Evolutionary conservation across 2,113 vertebrate species (phyloP), one percentile per base, ranked within the genome.

Genomic region (Malurus melanocephalus): DNA sequence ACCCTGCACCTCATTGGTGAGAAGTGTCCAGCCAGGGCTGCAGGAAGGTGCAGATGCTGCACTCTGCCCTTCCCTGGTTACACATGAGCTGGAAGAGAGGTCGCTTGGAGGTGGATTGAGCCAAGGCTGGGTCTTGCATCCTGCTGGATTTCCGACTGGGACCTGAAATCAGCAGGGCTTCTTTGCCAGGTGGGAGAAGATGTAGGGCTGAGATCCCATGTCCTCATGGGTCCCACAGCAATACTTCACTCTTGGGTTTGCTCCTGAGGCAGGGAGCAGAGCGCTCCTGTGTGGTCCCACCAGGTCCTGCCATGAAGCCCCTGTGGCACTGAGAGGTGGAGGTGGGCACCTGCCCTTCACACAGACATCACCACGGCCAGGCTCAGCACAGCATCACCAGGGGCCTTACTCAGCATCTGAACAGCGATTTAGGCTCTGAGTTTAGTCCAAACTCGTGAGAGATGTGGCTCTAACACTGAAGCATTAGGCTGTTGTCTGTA

Each of bases 1-100:
- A 6, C 0, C 0, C 48, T 16, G 49, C 42, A 12, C 40, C 73
- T 77, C 1, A 0, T 24, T 65, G 65, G 9, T 1, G 4, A 20
- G 4, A 20, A 30, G 61, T 28, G 46, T 16, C 82, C 60, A 19
- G 51, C 14, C 17, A n/a, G 33, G 40, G 3, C 42, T 52, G 40
- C 15, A 9, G 48, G 71, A 46, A 49, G 32, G 46, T 62, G 52
- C 33, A 38, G 80, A 21, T 80, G 80, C 64, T 61, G 42, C 67
- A 26, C 49, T 66, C 82, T 60, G 53, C 18, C 68, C 21, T 13
- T 59, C 38, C 38, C 46, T 4, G 0, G 11, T 4, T 20, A 6
- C 7, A 8, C 13, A 0, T 2, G 32, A 60, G 32, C 11, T 55
- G 26, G n/a, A 40, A 28, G 27, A 59, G 48, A 32, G 24, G 35